Evolutionary conservation across 1,140 invertebrate genomes (phyloP).

Genomic region (Trichonephila clavipes): DNA sequence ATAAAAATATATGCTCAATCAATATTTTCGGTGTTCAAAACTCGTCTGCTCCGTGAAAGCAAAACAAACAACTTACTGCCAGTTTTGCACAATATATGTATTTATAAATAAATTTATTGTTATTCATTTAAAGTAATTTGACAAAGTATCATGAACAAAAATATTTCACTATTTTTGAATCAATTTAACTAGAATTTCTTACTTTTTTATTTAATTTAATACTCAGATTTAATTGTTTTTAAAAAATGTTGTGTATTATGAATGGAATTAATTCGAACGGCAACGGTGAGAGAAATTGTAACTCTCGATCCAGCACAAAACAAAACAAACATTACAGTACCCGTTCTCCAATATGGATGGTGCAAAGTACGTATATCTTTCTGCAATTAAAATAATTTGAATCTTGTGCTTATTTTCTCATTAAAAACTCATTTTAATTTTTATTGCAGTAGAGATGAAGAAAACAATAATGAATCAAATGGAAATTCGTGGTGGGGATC

Average conservation of each 20-base stretch:
- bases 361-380: conserved; percentile 59
- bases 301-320: conserved; percentile 55
- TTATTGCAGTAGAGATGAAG: conserved; percentile 69
- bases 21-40: not conserved
- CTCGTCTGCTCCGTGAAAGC: not conserved
- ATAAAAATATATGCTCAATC: not conserved
- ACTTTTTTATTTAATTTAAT: too few species aligned
- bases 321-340: conserved; percentile 46
- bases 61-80: not conserved
- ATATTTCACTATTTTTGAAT: too few species aligned
- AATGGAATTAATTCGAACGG: not conserved
- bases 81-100: not conserved
- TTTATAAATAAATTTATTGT: not conserved
- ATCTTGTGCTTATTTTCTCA: not conserved
- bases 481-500: conserved; percentile 68
- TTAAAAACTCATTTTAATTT: not conserved
- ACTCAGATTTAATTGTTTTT: too few species aligned
- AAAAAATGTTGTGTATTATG: not conserved
- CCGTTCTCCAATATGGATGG: conserved; percentile 59
- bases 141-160: too few species aligned
- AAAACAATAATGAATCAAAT: conserved; percentile 70
- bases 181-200: too few species aligned
- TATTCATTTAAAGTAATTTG: too few species aligned
- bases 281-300: conserved; percentile 8
- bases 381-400: not conserved